Evolutionary conservation across 2,113 vertebrate species (phyloP), one percentile per base, ranked within the genome.

Genomic region (Chitala chitala): DNA sequence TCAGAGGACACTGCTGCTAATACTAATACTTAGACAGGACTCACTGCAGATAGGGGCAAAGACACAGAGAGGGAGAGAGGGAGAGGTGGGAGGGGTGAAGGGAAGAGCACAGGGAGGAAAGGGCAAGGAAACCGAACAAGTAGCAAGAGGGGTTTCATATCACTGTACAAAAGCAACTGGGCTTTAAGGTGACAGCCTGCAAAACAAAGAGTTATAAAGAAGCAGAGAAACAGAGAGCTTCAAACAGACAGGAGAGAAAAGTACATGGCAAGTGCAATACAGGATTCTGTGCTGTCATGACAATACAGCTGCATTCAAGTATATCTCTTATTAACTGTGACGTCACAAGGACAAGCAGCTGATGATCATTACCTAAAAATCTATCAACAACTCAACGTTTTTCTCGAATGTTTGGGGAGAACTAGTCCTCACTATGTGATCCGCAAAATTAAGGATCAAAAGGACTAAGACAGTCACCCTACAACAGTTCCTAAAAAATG

Each of bases 1-100:
- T 91, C 83, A 89, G 88, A 92, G 91, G 92, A 94, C 88, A 84
- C 85, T 85, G 82, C 85, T 90, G 86, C 92, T 86, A 80, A 85
- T 75, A 83, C 89, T 88, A 89, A 92, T 86, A 91, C 86, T 81
- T 81, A 87, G 85, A 86, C 84, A 85, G 75, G 78, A 82, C 87
- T 87, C 78, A 85, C 82, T 72, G 78, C 84, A 2, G 82, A 71
- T 51, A 78, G 73, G 69, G 59, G 74, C 69, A 59, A 48, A 51
- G 56, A 58, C 24, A 64, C 15, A 29, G n/a, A 7, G 71, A n/a
- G n/a, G n/a, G n/a, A n/a, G n/a, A n/a, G n/a, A n/a, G n/a, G n/a
- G n/a, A n/a, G n/a, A 10, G 55, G 33, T 56, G n/a, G n/a, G 56
- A 50, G 58, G 36, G 73, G 29, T n/a, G 6, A 22, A 22, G 29